Conservation (phyloP, 1,140 invertebrate species). For the Megalopta genalis region DNA sequence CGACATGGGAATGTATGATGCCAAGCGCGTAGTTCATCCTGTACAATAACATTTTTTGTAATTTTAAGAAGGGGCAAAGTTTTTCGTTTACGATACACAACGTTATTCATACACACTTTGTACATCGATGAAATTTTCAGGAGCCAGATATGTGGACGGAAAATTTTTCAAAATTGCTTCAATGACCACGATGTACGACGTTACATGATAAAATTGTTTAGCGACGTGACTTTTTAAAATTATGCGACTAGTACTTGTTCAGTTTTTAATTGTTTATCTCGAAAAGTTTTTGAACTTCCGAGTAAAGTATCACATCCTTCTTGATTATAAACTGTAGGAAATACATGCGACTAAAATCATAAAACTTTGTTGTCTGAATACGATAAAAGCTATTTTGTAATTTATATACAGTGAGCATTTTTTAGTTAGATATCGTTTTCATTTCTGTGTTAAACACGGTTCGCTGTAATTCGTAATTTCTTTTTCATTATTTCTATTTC, state of each 20-base stretch:
- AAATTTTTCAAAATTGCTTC: constrained; percentile 47
- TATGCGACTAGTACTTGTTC: background rate
- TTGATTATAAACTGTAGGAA: constrained; percentile 39
- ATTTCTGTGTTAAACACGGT: background rate
- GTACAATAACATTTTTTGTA: constrained; percentile 30
- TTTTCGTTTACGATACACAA: constrained; percentile 13
- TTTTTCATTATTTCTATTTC: constrained; percentile 13
- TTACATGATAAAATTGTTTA: constrained; percentile 21
- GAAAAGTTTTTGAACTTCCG: constrained; percentile 37
- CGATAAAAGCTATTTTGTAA: constrained; percentile 37
- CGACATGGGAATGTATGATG: background rate
- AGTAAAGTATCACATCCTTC: constrained; percentile 26
- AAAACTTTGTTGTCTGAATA: constrained; percentile 32
- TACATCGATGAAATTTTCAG: constrained; percentile 34
- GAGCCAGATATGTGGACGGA: constrained; percentile 55
- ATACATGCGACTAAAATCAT: constrained; percentile 37
- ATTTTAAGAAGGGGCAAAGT: constrained; percentile 39
- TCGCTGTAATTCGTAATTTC: constrained; percentile 23
- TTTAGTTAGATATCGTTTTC: constrained; percentile 35
- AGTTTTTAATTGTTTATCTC: background rate
- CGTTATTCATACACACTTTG: constrained; percentile 30
- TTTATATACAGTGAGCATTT: constrained; percentile 63
- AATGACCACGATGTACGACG: constrained; percentile 24
- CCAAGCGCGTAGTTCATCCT: constrained; percentile 17
- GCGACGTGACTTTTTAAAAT: background rate